Base-by-base conservation (phyloP, 2,888 invertebrate genomes). In the Fragum sueziense region DNA sequence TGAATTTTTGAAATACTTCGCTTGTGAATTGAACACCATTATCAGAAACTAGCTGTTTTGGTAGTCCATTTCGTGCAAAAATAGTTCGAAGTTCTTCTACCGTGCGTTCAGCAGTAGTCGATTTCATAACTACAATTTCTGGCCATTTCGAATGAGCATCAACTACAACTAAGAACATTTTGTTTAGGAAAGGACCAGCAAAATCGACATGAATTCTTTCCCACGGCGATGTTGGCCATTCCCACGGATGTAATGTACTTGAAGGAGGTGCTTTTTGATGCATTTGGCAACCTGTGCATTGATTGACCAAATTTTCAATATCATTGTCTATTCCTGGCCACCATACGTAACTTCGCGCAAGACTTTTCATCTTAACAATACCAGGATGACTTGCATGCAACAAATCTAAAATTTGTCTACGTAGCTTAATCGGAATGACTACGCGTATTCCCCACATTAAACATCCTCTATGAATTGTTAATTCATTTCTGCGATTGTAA, bases 121-220 rank as follows among this genome's bases (percentile, higher is more conserved):
- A 62, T 2, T 33, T 17, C 71, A 87, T 84, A 3, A 9, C 29
- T 3, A 61, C 14, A 31, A 61, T 11, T 61, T 94, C 93, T 0
- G 91, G 87, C 92, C 93, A 94, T 78, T 93, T 94, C 0, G 93
- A 92, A 79, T 87, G 89, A n/a, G 92, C 85, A 65, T 87, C 85
- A 3, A 80, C 80, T 0, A 80, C 33, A 1, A 85, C 72, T 6
- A 94, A 76, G 65, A 91, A 88, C 86, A 87, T 89, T 9, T 72
- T 74, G 4, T 85, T 88, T 17, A 87, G 67, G 67, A 91, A 79
- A 41, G 92, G 88, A 22, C 86, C 79, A 0, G 82, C 85, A 71
- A 80, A 87, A 34, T 87, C 87, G 0, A 86, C 57, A 72, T 88
- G 88, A 22, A 89, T n/a, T 2, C 88, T 76, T 47, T 78, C 67